These are phyloP conservation scores for Nebria brevicollis DNA, from an alignment of 2,888 invertebrate genomes.

Conservation along the genomic window DNA sequence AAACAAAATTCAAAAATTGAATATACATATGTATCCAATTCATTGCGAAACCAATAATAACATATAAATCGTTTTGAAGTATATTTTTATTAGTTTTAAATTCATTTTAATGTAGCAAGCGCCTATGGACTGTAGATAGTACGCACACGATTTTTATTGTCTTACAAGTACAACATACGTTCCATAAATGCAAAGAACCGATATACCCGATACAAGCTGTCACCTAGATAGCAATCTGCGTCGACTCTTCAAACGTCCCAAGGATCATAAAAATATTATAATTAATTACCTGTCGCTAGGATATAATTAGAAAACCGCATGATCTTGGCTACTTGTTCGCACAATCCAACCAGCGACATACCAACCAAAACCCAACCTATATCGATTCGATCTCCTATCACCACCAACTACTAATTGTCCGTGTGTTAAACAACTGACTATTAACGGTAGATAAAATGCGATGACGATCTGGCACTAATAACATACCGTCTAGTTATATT, in stretches of 20 bases:
- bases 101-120: not conserved
- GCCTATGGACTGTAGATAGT: not conserved
- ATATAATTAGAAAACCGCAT: not conserved
- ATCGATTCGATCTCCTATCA: not conserved
- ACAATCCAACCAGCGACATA: not conserved
- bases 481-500: not conserved
- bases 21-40: no score
- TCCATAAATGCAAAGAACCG: not conserved
- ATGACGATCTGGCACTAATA: constrained; percentile 1
- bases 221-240: not conserved
- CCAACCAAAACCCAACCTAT: not conserved
- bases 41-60: no score
- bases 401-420: not conserved
- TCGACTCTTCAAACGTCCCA: not conserved
- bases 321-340: not conserved
- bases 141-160: not conserved
- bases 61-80: no score
- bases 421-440: constrained; percentile 1
- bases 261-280: not conserved
- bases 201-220: not conserved
- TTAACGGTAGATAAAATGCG: not conserved
- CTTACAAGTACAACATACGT: not conserved
- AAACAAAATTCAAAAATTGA: no score
- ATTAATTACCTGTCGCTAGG: not conserved
- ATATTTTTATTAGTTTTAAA: no score